phyloP scores from a whole-genome alignment of 2,888 invertebrate genomes.

The Meghimatium bilineatum region DNA sequence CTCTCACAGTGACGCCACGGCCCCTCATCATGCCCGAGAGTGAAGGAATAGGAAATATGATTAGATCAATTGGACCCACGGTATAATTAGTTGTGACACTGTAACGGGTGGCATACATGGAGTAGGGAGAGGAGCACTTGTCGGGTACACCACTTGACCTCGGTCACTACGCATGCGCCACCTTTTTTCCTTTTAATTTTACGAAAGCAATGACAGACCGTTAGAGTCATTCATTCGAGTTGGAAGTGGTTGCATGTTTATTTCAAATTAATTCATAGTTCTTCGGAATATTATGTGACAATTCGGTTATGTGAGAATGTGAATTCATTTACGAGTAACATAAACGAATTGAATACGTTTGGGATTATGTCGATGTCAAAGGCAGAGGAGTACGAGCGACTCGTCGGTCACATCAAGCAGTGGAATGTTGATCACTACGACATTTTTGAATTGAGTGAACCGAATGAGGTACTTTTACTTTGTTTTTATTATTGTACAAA shows the following conservation, averaged over 20 bases:
- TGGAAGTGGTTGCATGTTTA: not conserved
- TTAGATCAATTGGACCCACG: too few relatives aligned
- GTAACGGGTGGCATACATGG: too few relatives aligned
- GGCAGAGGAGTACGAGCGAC: constrained; percentile 68
- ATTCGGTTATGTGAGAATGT: not conserved
- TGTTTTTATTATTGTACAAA: not conserved
- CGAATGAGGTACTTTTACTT: constrained; percentile 88
- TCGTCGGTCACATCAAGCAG: constrained; percentile 86
- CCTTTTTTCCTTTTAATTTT: not conserved
- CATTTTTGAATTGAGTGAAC: constrained; percentile 97
- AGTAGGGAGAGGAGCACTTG: not conserved
- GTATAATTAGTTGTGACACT: too few relatives aligned
- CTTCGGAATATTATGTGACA: not conserved
- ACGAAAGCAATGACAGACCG: constrained; percentile 1
- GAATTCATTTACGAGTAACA: not conserved
- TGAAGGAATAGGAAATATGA: too few relatives aligned
- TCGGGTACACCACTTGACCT: not conserved
- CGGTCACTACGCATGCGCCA: constrained; percentile 6
- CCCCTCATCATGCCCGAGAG: too few relatives aligned
- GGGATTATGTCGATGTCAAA: constrained; percentile 39
- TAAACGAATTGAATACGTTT: not conserved
- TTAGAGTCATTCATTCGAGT: constrained; percentile 4
- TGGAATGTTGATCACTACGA: constrained; percentile 99
- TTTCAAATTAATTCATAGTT: not conserved
- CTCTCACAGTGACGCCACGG: too few relatives aligned